phyloP scores from a whole-genome alignment of 2,888 invertebrate genomes.

The Campoletis raptor region DNA sequence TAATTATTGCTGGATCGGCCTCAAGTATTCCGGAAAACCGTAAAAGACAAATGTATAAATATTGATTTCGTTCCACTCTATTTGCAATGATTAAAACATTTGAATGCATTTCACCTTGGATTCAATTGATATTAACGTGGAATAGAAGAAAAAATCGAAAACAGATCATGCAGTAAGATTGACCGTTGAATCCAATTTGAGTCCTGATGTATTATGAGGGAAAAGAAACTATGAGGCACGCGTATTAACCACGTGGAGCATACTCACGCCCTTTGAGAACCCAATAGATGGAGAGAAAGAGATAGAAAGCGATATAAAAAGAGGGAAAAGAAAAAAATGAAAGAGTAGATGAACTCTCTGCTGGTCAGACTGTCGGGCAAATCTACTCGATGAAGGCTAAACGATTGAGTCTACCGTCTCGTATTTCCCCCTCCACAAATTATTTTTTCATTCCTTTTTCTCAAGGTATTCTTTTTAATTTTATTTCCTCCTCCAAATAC shows the following conservation, averaged over 20 bases:
- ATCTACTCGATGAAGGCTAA: conserved; percentile 34
- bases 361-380: conserved; percentile 30
- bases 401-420: conserved; percentile 18
- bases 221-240: conserved; percentile 6
- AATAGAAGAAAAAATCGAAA: background rate
- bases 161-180: conserved; percentile 17
- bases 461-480: background rate
- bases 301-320: background rate
- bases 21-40: background rate
- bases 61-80: background rate
- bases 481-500: conserved; percentile 21
- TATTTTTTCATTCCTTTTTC: conserved; percentile 4
- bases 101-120: background rate
- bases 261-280: background rate
- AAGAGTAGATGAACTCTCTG: conserved; percentile 27
- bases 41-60: background rate
- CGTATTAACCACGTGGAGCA: conserved; percentile 27
- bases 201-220: conserved; percentile 15
- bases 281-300: background rate
- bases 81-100: background rate
- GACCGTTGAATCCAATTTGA: conserved; percentile 21
- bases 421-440: conserved; percentile 15
- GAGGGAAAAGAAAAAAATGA: background rate
- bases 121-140: background rate
- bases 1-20: background rate